A percentile compares a stretch with the other conserved stretches of the same genome.
phyloP scores from a whole-genome alignment of 2,797 vertebrate genomes.

The Xerus rutilus region DNA sequence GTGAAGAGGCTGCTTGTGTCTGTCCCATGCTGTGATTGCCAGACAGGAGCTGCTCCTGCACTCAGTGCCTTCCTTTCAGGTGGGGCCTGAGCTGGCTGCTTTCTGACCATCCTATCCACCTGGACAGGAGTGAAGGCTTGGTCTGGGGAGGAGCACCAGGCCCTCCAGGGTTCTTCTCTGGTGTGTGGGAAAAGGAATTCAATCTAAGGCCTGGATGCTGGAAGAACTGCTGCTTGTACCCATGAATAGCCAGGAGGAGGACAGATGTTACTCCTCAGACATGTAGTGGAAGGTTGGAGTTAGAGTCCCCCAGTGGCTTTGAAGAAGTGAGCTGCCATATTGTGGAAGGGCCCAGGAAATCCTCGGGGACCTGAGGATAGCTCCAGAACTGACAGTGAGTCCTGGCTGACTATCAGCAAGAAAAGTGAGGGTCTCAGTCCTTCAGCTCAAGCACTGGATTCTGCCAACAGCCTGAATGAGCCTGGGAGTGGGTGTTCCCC shows the following conservation, averaged over 20 bases:
- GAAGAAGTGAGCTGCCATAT: neutral
- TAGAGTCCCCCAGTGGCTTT: neutral
- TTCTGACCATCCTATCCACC: neutral
- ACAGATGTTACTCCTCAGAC: fast-evolving
- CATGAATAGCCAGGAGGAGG: neutral
- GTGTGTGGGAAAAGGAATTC: neutral
- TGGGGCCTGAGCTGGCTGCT: neutral
- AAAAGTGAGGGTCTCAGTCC: neutral
- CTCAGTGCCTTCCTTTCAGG: fast-evolving
- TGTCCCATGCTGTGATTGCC: fast-evolving
- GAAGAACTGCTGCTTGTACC: neutral
- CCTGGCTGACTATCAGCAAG: neutral
- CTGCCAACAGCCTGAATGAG: neutral
- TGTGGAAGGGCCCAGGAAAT: neutral
- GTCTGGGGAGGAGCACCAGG: neutral
- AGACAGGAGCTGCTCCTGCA: fast-evolving
- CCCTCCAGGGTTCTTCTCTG: neutral
- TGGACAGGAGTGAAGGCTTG: neutral
- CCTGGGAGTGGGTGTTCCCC: neutral
- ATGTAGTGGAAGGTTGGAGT: neutral
- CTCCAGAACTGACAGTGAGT: neutral
- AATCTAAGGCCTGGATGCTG: neutral
- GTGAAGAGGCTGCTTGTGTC: neutral
- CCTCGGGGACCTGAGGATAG: neutral
- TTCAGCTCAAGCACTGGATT: neutral